Evolutionary conservation across 2,888 invertebrate species (phyloP), one percentile per base, ranked within the genome.

Genomic region (Xestobium rufovillosum): DNA sequence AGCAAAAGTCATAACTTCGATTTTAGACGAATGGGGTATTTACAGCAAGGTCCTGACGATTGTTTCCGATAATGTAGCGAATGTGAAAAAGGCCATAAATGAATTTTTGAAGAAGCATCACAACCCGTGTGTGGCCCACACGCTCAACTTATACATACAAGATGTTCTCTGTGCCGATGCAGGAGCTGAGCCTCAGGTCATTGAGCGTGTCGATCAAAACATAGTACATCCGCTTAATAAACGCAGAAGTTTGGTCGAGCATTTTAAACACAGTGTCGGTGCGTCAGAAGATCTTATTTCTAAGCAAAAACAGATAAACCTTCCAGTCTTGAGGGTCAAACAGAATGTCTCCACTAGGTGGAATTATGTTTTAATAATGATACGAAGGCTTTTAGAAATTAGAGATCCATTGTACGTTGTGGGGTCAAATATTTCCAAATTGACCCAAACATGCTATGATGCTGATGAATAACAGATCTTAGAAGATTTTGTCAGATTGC

Each of bases 41-140:
- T 12, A 3, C 10, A 26, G 49, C 14, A 57, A 55, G 50, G 42
- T 53, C 12, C 38, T 49, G 2, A 45, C 52, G 2, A 39, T 54
- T 12, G 49, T 56, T 14, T 45, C 48, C 4, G 50, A 56, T 38
- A 54, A 52, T 36, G 51, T 45, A n/a, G 44, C 50, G 1, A 52
- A 55, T 31, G 45, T 55, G 3, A 54, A 53, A 49, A 44, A 44
- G 14, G 50, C 53, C 3, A 44, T 55, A 12, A 44, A 35, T 37
- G 48, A 53, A 12, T 29, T 43, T 34, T 31, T 55, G 9, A 28
- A 39, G 15, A 51, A 48, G 40, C 32, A 48, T 23, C 47, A 56
- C 31, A 45, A 49, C 40, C 49, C 48, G 4, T 55, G 53, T 40
- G 46, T 55, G 4, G 51, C 55, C 14, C 50, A 55, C 34, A 49